Base-by-base conservation (phyloP, 2,797 vertebrate genomes). In the Pangasius sanitwongsei region DNA sequence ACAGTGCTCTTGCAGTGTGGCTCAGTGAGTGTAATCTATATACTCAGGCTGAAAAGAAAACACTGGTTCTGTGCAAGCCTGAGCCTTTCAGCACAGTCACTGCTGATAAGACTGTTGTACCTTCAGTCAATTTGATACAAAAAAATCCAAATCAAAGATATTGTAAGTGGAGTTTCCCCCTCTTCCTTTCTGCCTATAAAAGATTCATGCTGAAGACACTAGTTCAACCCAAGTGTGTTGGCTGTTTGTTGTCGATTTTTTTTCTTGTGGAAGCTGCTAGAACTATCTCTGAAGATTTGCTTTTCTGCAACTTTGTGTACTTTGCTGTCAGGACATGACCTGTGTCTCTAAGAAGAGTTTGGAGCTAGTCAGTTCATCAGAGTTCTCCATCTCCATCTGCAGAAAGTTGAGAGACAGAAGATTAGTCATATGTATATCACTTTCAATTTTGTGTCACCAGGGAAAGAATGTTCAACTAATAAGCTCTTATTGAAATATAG, bases 41-140 rank as follows among this genome's bases (percentile, higher is more conserved):
- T 90, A 89, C 89, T 88, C 90, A 69, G 92, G 77, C 91, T 92
- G 92, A 92, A 92, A 92, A 89, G 91, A 92, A 92, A 93, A 92
- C 90, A 89, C 87, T 85, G 92, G 92, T 93, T 93, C 89, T 44
- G 83, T 91, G 90, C 81, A 91, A 93, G 89, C 89, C 90, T 83
- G 80, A 86, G 89, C 70, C 87, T 92, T 91, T 93, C 92, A 91
- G 89, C 88, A 88, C 89, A 55, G 83, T 90, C 83, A 57, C 82
- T 84, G 87, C 72, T 88, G 93, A 93, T 92, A 92, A 93, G 90
- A 86, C 88, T 83, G 91, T 90, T 91, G 86, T 90, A 90, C 89
- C 91, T 72, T 87, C 88, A 90, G 90, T 88, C 89, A 89, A 89
- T 91, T 89, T 91, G 91, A 91, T 93, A 91, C 91, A 70, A 77